A percentile compares a stretch with the other conserved stretches of the same genome.
phyloP scores from a whole-genome alignment of 2,888 invertebrate species.

The Caenorhabditis panamensis region DNA sequence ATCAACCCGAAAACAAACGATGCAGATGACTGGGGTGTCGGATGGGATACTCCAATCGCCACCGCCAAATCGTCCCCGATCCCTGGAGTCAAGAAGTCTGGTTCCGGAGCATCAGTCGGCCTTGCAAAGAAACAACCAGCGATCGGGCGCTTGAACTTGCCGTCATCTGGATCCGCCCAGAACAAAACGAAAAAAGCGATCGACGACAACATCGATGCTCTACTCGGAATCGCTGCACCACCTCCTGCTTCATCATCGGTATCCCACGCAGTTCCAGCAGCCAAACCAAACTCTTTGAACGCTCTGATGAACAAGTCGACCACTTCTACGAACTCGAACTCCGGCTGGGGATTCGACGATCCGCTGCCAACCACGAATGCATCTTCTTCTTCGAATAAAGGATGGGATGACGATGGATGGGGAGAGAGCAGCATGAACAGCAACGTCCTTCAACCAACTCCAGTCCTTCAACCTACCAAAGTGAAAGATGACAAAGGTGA shows the following conservation, averaged over 20 bases:
- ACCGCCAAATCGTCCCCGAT: constrained; percentile 56
- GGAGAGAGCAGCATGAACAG: constrained; percentile 35
- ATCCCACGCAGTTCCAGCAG: neutral
- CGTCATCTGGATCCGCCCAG: constrained; percentile 38
- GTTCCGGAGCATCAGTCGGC: neutral
- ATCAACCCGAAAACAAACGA: constrained; percentile 43
- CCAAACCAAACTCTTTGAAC: constrained; percentile 41
- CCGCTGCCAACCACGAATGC: constrained; percentile 20
- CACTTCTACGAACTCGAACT: constrained; percentile 12
- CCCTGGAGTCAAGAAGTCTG: constrained; percentile 31
- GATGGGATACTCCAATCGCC: constrained; percentile 61
- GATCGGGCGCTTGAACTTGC: constrained; percentile 55
- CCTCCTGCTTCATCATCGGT: constrained; percentile 15
- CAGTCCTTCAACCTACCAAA: constrained; percentile 50
- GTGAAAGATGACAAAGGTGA: constrained; percentile 57
- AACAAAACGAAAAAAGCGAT: constrained; percentile 54
- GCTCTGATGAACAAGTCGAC: constrained; percentile 44
- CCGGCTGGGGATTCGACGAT: constrained; percentile 63
- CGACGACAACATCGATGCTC: constrained; percentile 62
- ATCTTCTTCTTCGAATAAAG: constrained; percentile 31
- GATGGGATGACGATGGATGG: constrained; percentile 64
- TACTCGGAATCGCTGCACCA: constrained; percentile 56
- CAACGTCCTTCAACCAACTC: constrained; percentile 45
- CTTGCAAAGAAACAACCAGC: constrained; percentile 40
- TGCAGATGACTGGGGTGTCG: constrained; percentile 62